Conservation (phyloP, 2,113 vertebrate genomes). For the Boulengeromyrus knoepffleri region DNA sequence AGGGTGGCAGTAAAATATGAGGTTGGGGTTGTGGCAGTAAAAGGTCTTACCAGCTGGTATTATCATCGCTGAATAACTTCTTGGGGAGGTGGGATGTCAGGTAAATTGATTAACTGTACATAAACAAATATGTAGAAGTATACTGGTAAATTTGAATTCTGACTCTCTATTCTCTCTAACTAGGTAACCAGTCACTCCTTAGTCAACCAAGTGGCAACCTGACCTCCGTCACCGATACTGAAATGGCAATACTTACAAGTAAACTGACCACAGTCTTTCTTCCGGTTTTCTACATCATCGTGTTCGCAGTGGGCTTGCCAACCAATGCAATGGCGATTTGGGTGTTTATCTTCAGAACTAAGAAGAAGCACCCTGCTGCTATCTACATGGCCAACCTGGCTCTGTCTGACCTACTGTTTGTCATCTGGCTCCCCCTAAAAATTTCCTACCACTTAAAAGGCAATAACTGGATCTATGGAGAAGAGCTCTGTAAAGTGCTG, state of each 20-base stretch:
- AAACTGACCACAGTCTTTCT: slow-evolving; percentile 77
- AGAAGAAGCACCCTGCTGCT: slow-evolving; percentile 73
- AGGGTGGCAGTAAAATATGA: neutral
- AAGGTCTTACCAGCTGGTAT: neutral
- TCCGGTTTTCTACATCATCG: slow-evolving; percentile 71
- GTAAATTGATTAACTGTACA: neutral
- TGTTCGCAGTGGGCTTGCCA: slow-evolving; percentile 76
- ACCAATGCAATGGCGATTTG: slow-evolving; percentile 78
- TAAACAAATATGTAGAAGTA: neutral
- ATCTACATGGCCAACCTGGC: slow-evolving; percentile 91
- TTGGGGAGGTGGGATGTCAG: neutral
- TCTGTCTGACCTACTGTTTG: slow-evolving; percentile 73
- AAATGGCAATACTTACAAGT: slow-evolving; percentile 58
- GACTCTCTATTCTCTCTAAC: neutral
- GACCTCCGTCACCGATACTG: slow-evolving; percentile 35
- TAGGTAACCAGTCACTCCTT: neutral
- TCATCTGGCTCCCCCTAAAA: slow-evolving; percentile 84
- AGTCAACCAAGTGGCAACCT: neutral
- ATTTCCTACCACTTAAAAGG: slow-evolving; percentile 82
- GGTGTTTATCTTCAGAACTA: slow-evolving; percentile 84
- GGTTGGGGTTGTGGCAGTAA: neutral
- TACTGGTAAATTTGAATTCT: neutral
- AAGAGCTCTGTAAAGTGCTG: slow-evolving; percentile 76
- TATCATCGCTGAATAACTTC: neutral
- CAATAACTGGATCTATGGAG: slow-evolving; percentile 82